These are phyloP conservation scores for Echinops telfairi DNA, from an alignment of 2,113 vertebrate genomes.

Conservation along the genomic window DNA sequence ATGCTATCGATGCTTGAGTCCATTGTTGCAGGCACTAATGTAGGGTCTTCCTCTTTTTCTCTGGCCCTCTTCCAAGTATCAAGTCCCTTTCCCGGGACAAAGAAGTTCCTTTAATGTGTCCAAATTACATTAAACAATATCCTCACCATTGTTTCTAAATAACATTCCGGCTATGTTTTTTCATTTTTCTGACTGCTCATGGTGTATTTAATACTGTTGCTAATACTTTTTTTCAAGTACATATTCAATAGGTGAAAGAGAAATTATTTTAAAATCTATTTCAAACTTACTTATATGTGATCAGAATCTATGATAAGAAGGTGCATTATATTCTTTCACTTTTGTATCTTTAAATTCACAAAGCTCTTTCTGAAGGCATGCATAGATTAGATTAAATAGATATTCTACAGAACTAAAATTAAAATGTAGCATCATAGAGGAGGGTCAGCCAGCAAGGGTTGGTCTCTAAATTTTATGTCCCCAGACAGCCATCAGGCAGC, in stretches of 20 bases:
- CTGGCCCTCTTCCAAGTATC: no score
- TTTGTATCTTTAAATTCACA: slow-evolving; percentile 53
- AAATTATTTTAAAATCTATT: slow-evolving; percentile 61
- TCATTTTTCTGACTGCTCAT: no score
- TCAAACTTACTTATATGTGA: slow-evolving; percentile 32
- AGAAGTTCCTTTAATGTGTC: no score
- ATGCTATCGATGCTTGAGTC: no score
- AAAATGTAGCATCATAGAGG: slow-evolving; percentile 66
- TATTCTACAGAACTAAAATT: slow-evolving; percentile 59
- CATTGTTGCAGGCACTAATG: no score
- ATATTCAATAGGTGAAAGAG: neutral
- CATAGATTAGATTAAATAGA: slow-evolving; percentile 56
- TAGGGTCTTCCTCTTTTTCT: no score
- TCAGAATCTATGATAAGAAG: slow-evolving; percentile 29
- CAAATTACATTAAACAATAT: no score
- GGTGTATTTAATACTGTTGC: no score
- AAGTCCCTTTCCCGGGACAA: no score
- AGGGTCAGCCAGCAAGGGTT: slow-evolving; percentile 67
- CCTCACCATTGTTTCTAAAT: no score
- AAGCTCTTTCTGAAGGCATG: slow-evolving; percentile 38
- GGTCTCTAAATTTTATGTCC: slow-evolving; percentile 73
- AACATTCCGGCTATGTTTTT: no score
- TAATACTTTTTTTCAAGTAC: slow-evolving; percentile 22
- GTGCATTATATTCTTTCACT: neutral
- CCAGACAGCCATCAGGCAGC: slow-evolving; percentile 76